Conservation (phyloP, 2,797 vertebrate species). For the Toxotes lorentzi region DNA sequence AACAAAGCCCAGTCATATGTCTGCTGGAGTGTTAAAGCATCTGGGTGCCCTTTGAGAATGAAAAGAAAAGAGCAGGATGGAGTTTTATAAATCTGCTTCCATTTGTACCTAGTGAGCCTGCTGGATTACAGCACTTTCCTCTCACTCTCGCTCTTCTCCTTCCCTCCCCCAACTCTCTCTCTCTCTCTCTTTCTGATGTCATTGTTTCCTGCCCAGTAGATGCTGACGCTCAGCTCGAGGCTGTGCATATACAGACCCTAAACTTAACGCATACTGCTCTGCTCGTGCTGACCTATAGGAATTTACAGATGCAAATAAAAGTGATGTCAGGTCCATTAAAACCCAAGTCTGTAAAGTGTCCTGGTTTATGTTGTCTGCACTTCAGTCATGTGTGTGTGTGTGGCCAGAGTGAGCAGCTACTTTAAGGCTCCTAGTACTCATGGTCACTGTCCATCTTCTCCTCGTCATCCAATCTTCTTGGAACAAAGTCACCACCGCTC, state of each 20-base stretch:
- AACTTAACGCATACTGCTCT: constrained; percentile 35
- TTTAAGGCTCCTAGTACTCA: neutral
- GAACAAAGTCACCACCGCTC: neutral
- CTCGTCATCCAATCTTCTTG: neutral
- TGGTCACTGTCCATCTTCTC: constrained; percentile 6
- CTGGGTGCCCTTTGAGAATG: constrained; percentile 19
- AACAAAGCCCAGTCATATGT: constrained; percentile 14
- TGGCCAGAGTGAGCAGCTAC: constrained; percentile 1
- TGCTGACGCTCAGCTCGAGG: constrained; percentile 65
- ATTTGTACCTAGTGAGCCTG: constrained; percentile 86
- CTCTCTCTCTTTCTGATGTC: constrained; percentile 73
- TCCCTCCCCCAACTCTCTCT: constrained; percentile 59
- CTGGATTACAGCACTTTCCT: constrained; percentile 76
- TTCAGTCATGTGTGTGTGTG: constrained; percentile 1
- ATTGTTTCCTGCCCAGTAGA: constrained; percentile 81
- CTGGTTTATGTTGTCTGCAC: constrained; percentile 3
- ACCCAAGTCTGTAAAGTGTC: neutral
- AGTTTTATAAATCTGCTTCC: constrained; percentile 69
- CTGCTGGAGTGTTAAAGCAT: constrained; percentile 22
- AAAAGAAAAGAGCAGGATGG: constrained; percentile 30
- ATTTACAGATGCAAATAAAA: constrained; percentile 34
- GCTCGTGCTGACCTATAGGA: constrained; percentile 36
- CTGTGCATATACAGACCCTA: constrained; percentile 43
- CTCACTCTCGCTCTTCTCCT: constrained; percentile 48
- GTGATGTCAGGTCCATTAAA: constrained; percentile 38